Conservation (phyloP, 2,797 vertebrate species). For the Hybognathus amarus region DNA sequence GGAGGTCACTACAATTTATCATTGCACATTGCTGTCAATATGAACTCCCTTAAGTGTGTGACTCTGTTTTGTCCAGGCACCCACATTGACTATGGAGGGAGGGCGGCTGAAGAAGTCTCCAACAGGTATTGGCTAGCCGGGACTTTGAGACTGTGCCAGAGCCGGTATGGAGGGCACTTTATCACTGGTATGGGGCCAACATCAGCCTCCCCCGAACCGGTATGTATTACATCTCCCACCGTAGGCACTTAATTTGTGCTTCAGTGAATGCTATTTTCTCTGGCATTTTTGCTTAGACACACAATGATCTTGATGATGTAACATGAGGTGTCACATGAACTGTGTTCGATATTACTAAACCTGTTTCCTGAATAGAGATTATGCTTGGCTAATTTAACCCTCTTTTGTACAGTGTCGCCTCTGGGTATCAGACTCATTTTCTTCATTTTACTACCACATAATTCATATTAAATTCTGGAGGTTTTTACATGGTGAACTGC, state of each 20-base stretch:
- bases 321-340: not conserved
- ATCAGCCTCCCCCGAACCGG: conserved; percentile 94
- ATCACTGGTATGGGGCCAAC: conserved; percentile 99
- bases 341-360: not conserved
- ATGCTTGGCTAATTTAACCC: not conserved
- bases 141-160: conserved; percentile 96
- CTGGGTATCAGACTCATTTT: not conserved
- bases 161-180: conserved; percentile 96
- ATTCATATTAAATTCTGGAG: not conserved
- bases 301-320: not conserved
- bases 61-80: conserved; percentile 79
- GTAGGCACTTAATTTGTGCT: not conserved
- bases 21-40: conserved; percentile 10
- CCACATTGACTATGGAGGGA: conserved; percentile 94
- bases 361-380: not conserved
- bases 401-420: not conserved
- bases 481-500: not conserved
- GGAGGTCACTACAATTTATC: not conserved
- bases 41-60: not conserved
- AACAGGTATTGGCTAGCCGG: conserved; percentile 80
- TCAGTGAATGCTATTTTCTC: not conserved
- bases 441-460: not conserved
- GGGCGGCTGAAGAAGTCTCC: conserved; percentile 88
- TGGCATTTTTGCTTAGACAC: not conserved
- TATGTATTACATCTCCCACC: conserved; percentile 73